Evolutionary conservation across 92 coral and sea anemone genomes (phyloP).

Genomic region (Epizoanthus fatuus): DNA sequence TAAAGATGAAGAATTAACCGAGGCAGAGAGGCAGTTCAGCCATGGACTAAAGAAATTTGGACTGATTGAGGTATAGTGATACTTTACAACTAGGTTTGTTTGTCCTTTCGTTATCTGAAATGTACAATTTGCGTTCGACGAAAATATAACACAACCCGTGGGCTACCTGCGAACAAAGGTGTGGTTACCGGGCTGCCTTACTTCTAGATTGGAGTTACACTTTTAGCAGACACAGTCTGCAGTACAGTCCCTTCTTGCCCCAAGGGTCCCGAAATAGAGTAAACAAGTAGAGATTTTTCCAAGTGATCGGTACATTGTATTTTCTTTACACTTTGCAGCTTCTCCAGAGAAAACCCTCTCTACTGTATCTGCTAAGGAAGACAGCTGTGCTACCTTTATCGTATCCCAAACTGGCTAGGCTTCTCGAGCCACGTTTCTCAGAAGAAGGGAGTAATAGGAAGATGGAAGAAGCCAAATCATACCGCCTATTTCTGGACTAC

Average conservation of each 20-base stretch:
- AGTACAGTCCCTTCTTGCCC: no score
- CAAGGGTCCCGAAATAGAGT: no score
- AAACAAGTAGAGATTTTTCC: no score
- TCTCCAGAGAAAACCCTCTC: conserved; percentile 47
- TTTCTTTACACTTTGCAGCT: conserved; percentile 46
- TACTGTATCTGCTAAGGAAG: conserved; percentile 54
- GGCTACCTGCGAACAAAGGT: no score
- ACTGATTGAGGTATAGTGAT: conserved; percentile 44
- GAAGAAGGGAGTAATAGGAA: conserved; percentile 60
- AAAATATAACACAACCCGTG: no score
- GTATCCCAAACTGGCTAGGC: conserved; percentile 61
- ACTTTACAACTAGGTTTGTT: no score
- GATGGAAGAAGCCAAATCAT: conserved; percentile 43
- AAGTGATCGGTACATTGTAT: background rate
- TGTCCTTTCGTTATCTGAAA: background rate
- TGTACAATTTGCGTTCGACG: no score
- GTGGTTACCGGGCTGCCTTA: no score
- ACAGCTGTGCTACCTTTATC: conserved; percentile 51
- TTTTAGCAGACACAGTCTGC: no score
- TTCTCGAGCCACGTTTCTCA: conserved; percentile 51
- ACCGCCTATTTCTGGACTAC: conserved; percentile 68
- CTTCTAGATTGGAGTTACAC: no score
- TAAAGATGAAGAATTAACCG: background rate
- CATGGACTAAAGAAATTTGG: conserved; percentile 56
- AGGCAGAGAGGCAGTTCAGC: conserved; percentile 51